A percentile compares a stretch with the other conserved stretches of the same genome.
phyloP scores from a whole-genome alignment of 64 coral and sea anemone species.

The Cladopsammia gracilis region DNA sequence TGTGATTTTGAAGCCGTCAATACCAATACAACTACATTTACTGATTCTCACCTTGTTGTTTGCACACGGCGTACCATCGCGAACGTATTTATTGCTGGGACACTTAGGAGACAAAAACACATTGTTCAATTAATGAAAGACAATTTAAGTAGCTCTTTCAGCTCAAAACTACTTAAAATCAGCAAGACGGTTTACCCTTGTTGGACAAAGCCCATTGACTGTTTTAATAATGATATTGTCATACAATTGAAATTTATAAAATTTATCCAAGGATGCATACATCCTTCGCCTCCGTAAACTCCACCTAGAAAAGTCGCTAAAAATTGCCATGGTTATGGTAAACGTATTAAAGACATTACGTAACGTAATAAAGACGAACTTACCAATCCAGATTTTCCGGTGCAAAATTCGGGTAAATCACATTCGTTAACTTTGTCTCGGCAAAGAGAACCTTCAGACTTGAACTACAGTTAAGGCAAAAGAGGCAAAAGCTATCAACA shows the following conservation, averaged over 20 bases:
- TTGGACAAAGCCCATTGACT: too few species aligned
- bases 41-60: constrained; percentile 42
- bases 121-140: neutral
- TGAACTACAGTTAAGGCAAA: constrained; percentile 48
- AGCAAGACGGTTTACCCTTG: too few species aligned
- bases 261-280: too few species aligned
- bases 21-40: too few species aligned
- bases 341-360: too few species aligned
- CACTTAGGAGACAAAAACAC: constrained; percentile 29
- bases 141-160: neutral
- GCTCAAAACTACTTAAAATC: too few species aligned
- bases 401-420: constrained; percentile 82
- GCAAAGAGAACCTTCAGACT: constrained; percentile 50
- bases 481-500: neutral
- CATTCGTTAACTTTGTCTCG: constrained; percentile 67
- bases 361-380: neutral
- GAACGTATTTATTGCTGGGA: constrained; percentile 58
- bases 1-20: neutral
- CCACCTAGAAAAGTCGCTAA: too few species aligned
- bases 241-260: too few species aligned
- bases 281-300: too few species aligned
- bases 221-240: too few species aligned
- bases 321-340: too few species aligned
- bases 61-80: constrained; percentile 42
- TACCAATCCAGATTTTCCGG: constrained; percentile 83